Evolutionary conservation across 1,140 invertebrate species (phyloP).

Genomic region (Drosophila novamexicana): DNA sequence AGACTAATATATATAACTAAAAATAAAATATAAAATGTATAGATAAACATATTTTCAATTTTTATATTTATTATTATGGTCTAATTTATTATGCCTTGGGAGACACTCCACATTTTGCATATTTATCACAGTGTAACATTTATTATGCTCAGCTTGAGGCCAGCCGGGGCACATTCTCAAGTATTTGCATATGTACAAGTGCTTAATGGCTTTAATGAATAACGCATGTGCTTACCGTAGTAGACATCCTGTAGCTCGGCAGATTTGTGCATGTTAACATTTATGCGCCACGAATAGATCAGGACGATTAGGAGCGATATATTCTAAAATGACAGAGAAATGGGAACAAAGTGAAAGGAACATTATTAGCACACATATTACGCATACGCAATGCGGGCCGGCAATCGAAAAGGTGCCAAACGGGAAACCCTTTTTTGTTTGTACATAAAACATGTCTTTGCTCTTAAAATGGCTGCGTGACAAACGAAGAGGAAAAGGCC

Average conservation of each 20-base stretch:
- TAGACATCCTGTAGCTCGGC: constrained; percentile 89
- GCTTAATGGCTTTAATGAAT: constrained; percentile 50
- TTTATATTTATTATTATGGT: constrained; percentile 7
- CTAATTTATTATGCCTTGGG: constrained; percentile 9
- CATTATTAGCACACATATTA: constrained; percentile 37
- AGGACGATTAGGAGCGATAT: constrained; percentile 89
- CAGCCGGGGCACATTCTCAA: constrained; percentile 14
- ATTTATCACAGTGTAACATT: constrained; percentile 67
- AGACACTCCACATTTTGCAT: constrained; percentile 47
- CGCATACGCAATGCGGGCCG: constrained; percentile 59
- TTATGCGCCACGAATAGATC: constrained; percentile 89
- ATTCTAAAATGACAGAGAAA: constrained; percentile 85
- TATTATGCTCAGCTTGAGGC: constrained; percentile 46
- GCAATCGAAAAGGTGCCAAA: constrained; percentile 19
- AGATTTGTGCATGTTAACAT: constrained; percentile 88
- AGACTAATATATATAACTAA: background rate
- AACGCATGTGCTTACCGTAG: constrained; percentile 86
- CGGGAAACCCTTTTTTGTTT: background rate
- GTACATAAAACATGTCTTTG: constrained; percentile 43
- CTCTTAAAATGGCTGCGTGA: constrained; percentile 45
- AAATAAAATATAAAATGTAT: background rate
- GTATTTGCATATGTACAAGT: background rate
- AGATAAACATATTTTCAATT: background rate
- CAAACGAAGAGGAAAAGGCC: constrained; percentile 14
- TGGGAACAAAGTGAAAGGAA: background rate